Evolutionary conservation across 2,888 invertebrate species (phyloP), one percentile per base, ranked within the genome.

Genomic region (Muscina levida): DNA sequence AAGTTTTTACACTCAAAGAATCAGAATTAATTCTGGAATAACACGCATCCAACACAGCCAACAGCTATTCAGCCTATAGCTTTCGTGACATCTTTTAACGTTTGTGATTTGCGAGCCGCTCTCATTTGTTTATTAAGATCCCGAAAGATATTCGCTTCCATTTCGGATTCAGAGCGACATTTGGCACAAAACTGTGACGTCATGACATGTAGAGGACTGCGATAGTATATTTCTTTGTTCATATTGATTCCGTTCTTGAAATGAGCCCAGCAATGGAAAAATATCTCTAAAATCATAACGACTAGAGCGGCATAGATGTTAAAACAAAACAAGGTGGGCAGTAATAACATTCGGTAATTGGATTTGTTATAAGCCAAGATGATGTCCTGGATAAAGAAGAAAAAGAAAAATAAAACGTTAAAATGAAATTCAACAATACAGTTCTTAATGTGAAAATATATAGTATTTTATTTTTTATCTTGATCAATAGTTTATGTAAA

Each of bases 181-280:
- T 92, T 90, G 3, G 93, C 93, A 87, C 95, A 95, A 87, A 94
- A 95, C 82, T 93, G 93, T 19, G 94, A 93, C 0, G 93, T 92
- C 6, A 94, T 91, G 1, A 93, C 90, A 87, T 95, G 94, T 82
- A 95, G 92, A 0, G 95, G 95, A 84, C 95, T 95, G 56, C 93
- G 93, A 85, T 94, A 95, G 84, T 93, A 94, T 44, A 93, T 88
- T 67, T 91, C 91, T 11, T 92, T 89, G 83, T 93, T 91, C 84
- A 91, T 91, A 42, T 94, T 89, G 57, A 89, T 88, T 84, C 92
- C 93, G 85, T 95, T 95, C 85, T 93, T 94, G 82, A 92, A 92
- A 85, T 95, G 95, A 6, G 94, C 93, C 91, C 92, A 92, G n/a
- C 92, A 91, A 87, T 95, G 95, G 26, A 95, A 89, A n/a, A 91